phyloP scores from a whole-genome alignment of 1,140 invertebrate species.

The Odontomachus brunneus region DNA sequence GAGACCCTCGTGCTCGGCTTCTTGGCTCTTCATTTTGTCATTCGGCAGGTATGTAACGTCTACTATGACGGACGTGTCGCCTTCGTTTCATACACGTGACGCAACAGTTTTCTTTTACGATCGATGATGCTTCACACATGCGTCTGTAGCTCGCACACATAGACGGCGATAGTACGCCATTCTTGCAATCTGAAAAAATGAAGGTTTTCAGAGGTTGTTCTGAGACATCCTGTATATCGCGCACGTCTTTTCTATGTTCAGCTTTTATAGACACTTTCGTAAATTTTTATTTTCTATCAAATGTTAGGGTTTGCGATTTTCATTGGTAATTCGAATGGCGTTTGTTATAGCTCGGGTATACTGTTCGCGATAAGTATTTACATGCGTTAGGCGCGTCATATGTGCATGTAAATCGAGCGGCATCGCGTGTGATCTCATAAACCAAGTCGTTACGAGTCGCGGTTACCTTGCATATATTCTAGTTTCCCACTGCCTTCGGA shows the following conservation, averaged over 20 bases:
- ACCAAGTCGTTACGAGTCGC: conserved; percentile 48
- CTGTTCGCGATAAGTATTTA: conserved; percentile 10
- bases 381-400: conserved; percentile 28
- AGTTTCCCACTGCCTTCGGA: conserved; percentile 35
- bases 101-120: conserved; percentile 79
- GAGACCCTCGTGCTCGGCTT: background rate
- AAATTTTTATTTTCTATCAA: too few species aligned
- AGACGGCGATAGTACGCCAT: conserved; percentile 72
- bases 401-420: conserved; percentile 44
- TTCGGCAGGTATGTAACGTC: conserved; percentile 66
- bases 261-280: too few species aligned
- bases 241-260: too few species aligned
- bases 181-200: conserved; percentile 78
- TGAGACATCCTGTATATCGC: too few species aligned
- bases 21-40: conserved; percentile 36
- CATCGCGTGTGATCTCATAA: conserved; percentile 50
- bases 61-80: conserved; percentile 77
- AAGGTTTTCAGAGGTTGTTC: too few species aligned
- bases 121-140: conserved; percentile 77
- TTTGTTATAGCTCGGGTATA: background rate
- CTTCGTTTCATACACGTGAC: conserved; percentile 77
- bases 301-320: background rate
- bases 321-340: background rate
- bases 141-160: conserved; percentile 76
- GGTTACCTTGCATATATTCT: conserved; percentile 41